phyloP scores from a whole-genome alignment of 1,140 invertebrate genomes.

The Saxidomus purpurata region DNA sequence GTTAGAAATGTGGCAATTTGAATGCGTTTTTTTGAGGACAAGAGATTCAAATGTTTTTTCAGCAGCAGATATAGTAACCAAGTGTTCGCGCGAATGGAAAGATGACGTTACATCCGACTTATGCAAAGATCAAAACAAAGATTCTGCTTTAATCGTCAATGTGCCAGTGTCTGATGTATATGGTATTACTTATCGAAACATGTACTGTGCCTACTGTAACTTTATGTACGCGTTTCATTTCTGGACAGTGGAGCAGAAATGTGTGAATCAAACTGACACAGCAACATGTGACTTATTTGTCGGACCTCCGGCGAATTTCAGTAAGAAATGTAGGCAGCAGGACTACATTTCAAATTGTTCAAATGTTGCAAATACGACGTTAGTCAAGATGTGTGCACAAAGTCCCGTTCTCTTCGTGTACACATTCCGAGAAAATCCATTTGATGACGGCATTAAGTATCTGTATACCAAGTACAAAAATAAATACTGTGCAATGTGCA shows the following conservation, averaged over 20 bases:
- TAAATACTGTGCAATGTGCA: conserved; percentile 38
- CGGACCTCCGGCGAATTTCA: not conserved
- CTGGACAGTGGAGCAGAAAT: not conserved
- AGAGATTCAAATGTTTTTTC: no score
- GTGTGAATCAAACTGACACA: not conserved
- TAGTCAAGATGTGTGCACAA: not conserved
- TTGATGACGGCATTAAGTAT: not conserved
- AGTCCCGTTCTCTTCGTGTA: not conserved
- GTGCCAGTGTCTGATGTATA: not conserved
- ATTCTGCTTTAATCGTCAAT: not conserved
- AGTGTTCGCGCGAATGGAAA: not conserved
- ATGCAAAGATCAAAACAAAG: not conserved
- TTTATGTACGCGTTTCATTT: not conserved
- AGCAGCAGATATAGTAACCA: not conserved
- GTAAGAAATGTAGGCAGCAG: not conserved
- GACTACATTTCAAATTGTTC: not conserved
- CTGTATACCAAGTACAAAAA: conserved; percentile 8
- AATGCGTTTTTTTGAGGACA: not conserved
- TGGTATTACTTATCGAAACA: not conserved
- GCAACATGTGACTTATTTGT: not conserved
- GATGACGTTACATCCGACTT: not conserved
- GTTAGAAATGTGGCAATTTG: not conserved
- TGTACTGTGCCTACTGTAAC: conserved; percentile 16
- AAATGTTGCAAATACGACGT: not conserved
- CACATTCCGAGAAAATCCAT: not conserved